Evolutionary conservation across 1,140 invertebrate genomes (phyloP), one percentile per base, ranked within the genome.

Genomic region (Coelopa frigida): DNA sequence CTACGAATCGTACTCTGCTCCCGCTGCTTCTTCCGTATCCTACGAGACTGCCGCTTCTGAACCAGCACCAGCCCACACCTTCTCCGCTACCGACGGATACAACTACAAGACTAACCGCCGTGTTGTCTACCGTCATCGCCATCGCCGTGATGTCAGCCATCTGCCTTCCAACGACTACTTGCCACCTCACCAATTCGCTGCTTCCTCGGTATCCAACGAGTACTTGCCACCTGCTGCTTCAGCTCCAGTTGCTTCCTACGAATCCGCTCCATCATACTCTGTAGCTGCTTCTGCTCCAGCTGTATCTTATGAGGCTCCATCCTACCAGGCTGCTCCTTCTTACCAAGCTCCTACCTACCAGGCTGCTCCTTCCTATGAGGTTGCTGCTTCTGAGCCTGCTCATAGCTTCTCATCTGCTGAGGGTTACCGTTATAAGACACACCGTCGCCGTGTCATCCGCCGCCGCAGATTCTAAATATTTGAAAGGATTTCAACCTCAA

Each of bases 81-180:
- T 53, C 56, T 63, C 60, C 3, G 45, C 57, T n/a, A 35, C 8
- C 22, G 61, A 64, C 45, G 61, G 61, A 15, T 64, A 64, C 54
- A 59, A 59, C 21, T 64, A 64, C 56, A 64, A 64, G 51, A 64
- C 57, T 49, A 53, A 58, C 22, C 53, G 53, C 45, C 45, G 50
- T 27, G 56, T 56, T 42, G 46, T 50, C 17, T 58, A 59, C 14
- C 31, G 53, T 21, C 54, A 60, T 39, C 62, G 59, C 24, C 54
- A 56, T 23, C 61, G 59, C 54, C 62, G 59, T 56, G 59, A 51
- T 55, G 56, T 54, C 43, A 57, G 54, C 58, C 52, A 60, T 18
- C 50, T 60, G 43, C 57, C 55, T 8, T 56, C 60, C 55, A 62
- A 53, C 57, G 60, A 62, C 5, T 62, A 62, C 38, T 50, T 62